These are phyloP conservation scores for Prunella strophiata DNA, from an alignment of 2,797 vertebrate genomes.

Conservation along the genomic window DNA sequence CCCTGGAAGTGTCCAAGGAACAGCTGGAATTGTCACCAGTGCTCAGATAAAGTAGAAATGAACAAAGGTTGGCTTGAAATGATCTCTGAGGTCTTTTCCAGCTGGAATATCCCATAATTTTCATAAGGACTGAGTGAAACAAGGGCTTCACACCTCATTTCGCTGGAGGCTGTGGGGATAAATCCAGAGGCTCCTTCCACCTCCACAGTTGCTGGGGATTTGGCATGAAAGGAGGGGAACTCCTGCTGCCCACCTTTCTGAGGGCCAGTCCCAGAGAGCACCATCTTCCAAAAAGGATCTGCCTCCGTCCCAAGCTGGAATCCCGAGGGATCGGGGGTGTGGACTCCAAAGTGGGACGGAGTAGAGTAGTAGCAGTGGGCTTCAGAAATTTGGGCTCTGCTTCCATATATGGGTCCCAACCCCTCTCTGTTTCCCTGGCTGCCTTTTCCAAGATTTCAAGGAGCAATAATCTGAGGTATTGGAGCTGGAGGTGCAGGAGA, in stretches of 20 bases:
- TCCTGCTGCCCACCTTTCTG: neutral
- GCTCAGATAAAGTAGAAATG: neutral
- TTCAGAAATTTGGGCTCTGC: accelerated
- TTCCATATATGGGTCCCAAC: neutral
- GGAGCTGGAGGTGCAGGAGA: neutral
- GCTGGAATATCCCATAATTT: neutral
- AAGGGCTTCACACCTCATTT: neutral
- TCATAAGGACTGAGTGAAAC: neutral
- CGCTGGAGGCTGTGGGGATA: accelerated
- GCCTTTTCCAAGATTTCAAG: neutral
- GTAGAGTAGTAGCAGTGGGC: neutral
- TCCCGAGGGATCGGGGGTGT: accelerated
- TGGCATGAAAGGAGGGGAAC: neutral
- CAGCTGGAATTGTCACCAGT: neutral
- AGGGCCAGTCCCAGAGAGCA: neutral
- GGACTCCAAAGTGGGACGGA: accelerated
- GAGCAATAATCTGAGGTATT: neutral
- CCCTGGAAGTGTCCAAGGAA: no score
- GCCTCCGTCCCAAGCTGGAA: neutral
- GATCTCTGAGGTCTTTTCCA: neutral
- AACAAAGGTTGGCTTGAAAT: neutral
- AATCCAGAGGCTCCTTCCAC: neutral
- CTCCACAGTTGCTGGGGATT: accelerated
- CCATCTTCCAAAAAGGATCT: neutral
- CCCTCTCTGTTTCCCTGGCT: neutral